Evolutionary conservation across 2,113 vertebrate genomes (phyloP).

Genomic region (Hippocampus barbouri): DNA sequence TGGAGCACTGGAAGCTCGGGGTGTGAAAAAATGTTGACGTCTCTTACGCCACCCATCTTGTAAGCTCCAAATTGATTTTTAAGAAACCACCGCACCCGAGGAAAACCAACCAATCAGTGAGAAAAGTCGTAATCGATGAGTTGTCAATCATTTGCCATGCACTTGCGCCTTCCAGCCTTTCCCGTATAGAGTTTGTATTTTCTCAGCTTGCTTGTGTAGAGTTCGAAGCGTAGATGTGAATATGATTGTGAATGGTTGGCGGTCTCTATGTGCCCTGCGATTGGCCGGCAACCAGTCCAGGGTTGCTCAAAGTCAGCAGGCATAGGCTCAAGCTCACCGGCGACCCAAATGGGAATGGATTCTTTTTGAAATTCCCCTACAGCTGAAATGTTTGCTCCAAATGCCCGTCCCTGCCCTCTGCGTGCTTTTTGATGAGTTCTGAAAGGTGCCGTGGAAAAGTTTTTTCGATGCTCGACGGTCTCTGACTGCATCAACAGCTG

Average conservation of each 20-base stretch:
- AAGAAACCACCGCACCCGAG: not conserved
- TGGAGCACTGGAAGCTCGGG: not conserved
- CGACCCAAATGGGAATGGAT: not conserved
- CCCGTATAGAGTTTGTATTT: not conserved
- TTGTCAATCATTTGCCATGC: not conserved
- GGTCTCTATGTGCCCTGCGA: too few species aligned
- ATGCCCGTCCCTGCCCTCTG: slow-evolving; percentile 2
- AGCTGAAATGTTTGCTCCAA: not conserved
- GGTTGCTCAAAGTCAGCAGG: too few species aligned
- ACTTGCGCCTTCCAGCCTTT: too few species aligned
- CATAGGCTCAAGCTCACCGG: too few species aligned
- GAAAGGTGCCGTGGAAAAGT: slow-evolving; percentile 25
- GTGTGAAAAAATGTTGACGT: not conserved
- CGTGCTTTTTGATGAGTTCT: slow-evolving; percentile 15
- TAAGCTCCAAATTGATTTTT: not conserved
- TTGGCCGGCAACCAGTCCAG: too few species aligned
- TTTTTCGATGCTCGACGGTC: slow-evolving; percentile 30
- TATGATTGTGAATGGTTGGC: not conserved
- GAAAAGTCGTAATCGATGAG: not conserved
- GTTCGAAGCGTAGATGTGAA: not conserved
- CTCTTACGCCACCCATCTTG: not conserved
- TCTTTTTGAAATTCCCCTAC: not conserved
- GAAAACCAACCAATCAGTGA: not conserved
- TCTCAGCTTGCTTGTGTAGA: not conserved
- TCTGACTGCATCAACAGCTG: slow-evolving; percentile 58